Base-by-base conservation (phyloP, 2,888 invertebrate species). In the Ochropleura leucogaster region DNA sequence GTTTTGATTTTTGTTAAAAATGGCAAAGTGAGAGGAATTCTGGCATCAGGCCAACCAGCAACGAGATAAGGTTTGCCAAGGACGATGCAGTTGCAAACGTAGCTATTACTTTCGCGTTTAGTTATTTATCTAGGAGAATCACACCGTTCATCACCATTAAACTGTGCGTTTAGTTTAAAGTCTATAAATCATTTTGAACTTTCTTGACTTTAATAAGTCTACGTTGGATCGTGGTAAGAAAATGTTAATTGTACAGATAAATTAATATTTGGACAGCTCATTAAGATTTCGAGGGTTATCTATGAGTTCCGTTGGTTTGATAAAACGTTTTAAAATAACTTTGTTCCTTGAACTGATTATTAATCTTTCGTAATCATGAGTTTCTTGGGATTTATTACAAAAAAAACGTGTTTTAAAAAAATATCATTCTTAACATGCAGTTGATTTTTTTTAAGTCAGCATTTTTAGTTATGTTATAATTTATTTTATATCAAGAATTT, bases 251-350 rank as follows among this genome's bases (percentile, higher is more conserved):
- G 9, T 69, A 42, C 16, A 69, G 62, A 83, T 73, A 72, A 55
- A 72, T 72, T 68, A n/a, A 65, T 53, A 57, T 42, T 68, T 46
- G 30, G 42, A 73, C 42, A 63, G 53, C 55, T 44, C 62, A 66
- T 79, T 83, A 72, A 65, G 68, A 79, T 83, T 67, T 4, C 10
- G 1, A 7, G 30, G 69, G 80, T 67, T 79, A 79, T 83, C 80
- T 72, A 30, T 47, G 49, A 20, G 7, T 68, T 64, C 1, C 7
- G 18, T 20, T 64, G 53, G 18, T 14, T 49, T 67, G 72, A 79
- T 83, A 66, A 55, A 80, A 44, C 1, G 53, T 68, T 59, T 70
- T 30, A 51, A 72, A 68, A 62, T 79, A 83, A 66, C 8, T 4
- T n/a, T 12, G 40, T 46, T 47, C n/a, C 44, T 62, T 57, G 79